These are phyloP conservation scores for Petrophora chlorosata DNA, from an alignment of 2,888 invertebrate species.

Conservation along the genomic window DNA sequence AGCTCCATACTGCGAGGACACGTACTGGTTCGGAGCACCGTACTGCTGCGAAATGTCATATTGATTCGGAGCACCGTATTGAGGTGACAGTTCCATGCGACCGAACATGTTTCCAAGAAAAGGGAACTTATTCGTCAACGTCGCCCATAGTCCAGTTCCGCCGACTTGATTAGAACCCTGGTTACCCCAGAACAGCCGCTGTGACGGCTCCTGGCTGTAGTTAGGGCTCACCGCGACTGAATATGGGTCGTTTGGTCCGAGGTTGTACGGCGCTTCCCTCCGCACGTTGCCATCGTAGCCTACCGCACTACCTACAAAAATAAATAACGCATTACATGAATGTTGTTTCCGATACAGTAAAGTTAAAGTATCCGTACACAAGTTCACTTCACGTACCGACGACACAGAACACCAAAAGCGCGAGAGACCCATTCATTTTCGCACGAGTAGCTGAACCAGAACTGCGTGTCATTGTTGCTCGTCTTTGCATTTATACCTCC, in stretches of 20 bases:
- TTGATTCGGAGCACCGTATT: constrained; percentile 58
- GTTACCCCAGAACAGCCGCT: constrained; percentile 70
- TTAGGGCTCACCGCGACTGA: constrained; percentile 54
- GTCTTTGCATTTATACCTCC: constrained; percentile 80
- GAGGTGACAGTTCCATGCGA: constrained; percentile 63
- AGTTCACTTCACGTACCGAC: constrained; percentile 71
- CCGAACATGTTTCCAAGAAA: constrained; percentile 74
- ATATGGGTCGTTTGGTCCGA: constrained; percentile 65
- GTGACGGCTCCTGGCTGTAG: constrained; percentile 62
- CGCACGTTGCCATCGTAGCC: constrained; percentile 69
- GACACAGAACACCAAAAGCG: constrained; percentile 66
- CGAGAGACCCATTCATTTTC: constrained; percentile 72
- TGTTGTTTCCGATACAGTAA: constrained; percentile 15
- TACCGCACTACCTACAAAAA: constrained; percentile 65
- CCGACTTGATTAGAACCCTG: constrained; percentile 76
- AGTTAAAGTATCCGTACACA: constrained; percentile 21
- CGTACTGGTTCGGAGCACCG: constrained; percentile 35
- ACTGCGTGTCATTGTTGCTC: constrained; percentile 73
- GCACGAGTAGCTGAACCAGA: constrained; percentile 63
- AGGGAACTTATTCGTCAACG: constrained; percentile 75
- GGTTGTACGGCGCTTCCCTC: constrained; percentile 66
- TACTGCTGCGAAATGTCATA: constrained; percentile 39
- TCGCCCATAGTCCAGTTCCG: constrained; percentile 71
- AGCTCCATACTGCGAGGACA: constrained; percentile 36
- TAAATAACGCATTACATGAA: constrained; percentile 16